phyloP scores from a whole-genome alignment of 30 jellyfish, hydroid and myxozoan genomes.

The Aurelia sp. region DNA sequence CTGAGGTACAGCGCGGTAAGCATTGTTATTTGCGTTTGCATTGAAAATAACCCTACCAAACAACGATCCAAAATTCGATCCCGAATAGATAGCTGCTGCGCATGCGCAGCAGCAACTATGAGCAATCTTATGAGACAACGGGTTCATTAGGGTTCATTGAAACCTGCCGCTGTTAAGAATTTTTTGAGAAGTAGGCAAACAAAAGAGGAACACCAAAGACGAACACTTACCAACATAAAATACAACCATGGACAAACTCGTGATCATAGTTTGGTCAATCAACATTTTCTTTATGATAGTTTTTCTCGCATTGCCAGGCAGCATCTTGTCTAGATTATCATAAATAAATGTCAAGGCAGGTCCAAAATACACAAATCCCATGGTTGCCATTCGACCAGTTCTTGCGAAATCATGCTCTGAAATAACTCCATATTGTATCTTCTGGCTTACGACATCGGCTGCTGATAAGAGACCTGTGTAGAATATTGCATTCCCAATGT shows the following conservation, averaged over 20 bases:
- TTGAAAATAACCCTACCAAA: too few species aligned
- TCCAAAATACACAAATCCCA: slow-evolving; percentile 73
- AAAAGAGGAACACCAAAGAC: too few species aligned
- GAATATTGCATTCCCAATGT: slow-evolving; percentile 70
- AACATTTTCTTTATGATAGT: slow-evolving; percentile 59
- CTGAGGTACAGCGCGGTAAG: too few species aligned
- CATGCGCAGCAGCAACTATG: too few species aligned
- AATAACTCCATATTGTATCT: slow-evolving; percentile 67
- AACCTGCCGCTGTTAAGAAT: too few species aligned
- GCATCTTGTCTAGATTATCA: slow-evolving; percentile 47
- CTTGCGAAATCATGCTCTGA: slow-evolving; percentile 65
- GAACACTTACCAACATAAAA: slow-evolving; percentile 73
- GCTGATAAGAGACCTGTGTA: slow-evolving; percentile 74
- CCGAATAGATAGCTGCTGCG: too few species aligned
- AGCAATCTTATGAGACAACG: too few species aligned
- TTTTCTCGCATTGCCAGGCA: slow-evolving; percentile 73
- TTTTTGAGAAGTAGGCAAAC: too few species aligned
- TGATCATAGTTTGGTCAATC: slow-evolving; percentile 65
- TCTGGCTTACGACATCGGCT: slow-evolving; percentile 78
- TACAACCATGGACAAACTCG: slow-evolving; percentile 34
- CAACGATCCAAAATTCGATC: too few species aligned
- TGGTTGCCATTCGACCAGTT: slow-evolving; percentile 80
- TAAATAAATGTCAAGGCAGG: slow-evolving; percentile 75
- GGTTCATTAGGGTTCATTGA: too few species aligned
- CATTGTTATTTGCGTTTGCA: too few species aligned